Evolutionary conservation across 1,140 invertebrate species (phyloP).

Genomic region (Lordiphosa collinella): DNA sequence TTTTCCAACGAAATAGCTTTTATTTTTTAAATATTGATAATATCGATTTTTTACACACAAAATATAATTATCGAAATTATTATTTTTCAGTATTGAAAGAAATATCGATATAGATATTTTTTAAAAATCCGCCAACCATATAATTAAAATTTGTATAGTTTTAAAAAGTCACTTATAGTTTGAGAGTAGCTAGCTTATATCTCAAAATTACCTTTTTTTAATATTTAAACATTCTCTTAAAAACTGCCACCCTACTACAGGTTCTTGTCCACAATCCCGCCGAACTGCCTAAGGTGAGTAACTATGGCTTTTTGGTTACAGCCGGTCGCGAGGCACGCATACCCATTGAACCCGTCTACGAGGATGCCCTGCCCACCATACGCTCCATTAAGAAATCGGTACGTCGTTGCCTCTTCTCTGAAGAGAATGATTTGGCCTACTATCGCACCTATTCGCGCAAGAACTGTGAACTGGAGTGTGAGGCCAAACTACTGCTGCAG

Average conservation of each 20-base stretch:
- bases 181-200: too few species aligned
- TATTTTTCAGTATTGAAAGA: too few species aligned
- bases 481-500: conserved; percentile 84
- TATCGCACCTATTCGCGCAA: conserved; percentile 80
- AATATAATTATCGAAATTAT: too few species aligned
- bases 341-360: conserved; percentile 84
- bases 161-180: too few species aligned
- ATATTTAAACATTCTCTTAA: too few species aligned
- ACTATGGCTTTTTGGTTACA: conserved; percentile 85
- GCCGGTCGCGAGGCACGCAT: conserved; percentile 86
- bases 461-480: conserved; percentile 87
- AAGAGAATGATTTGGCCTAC: conserved; percentile 85
- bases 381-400: conserved; percentile 83
- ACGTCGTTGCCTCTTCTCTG: conserved; percentile 86
- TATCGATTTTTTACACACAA: too few species aligned
- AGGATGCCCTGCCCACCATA: conserved; percentile 82
- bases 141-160: neutral
- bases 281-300: conserved; percentile 87
- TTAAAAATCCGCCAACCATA: conserved; percentile 68
- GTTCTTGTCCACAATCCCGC: conserved; percentile 86
- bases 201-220: too few species aligned
- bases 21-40: too few species aligned
- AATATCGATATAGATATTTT: neutral
- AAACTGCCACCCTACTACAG: conserved; percentile 10
- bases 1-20: too few species aligned